Conservation (phyloP, 2,888 invertebrate genomes). For the Sepioteuthis lessoniana region DNA sequence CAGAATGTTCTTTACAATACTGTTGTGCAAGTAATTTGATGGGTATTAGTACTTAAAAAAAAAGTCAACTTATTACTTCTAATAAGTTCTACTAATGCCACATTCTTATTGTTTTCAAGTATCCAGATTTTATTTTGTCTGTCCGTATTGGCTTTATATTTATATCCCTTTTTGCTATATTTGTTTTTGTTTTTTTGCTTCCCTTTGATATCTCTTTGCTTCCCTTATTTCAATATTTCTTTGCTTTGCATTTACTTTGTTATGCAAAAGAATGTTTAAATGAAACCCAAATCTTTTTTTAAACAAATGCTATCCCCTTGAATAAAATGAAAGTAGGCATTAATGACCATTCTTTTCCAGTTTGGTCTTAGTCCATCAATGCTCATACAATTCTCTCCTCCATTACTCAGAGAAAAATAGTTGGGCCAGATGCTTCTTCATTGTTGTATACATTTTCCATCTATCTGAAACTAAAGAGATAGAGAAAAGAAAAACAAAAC, state of each 20-base stretch:
- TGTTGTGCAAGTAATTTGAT: not conserved
- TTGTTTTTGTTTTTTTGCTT: not conserved
- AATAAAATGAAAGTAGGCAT: not conserved
- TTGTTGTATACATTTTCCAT: not conserved
- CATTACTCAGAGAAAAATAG: not conserved
- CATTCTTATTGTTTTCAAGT: not conserved
- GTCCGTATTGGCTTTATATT: not conserved
- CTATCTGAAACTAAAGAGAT: not conserved
- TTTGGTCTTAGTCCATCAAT: not conserved
- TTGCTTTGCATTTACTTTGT: not conserved
- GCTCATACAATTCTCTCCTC: not conserved
- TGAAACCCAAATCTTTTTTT: too few relatives aligned
- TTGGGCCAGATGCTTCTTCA: not conserved
- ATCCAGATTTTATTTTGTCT: not conserved
- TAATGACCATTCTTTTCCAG: not conserved
- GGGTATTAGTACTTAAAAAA: not conserved
- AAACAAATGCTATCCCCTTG: too few relatives aligned
- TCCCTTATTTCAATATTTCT: not conserved
- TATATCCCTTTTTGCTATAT: not conserved
- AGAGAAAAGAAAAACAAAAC: too few relatives aligned
- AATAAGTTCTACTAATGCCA: not conserved
- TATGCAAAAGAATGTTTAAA: too few relatives aligned
- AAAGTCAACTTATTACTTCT: not conserved
- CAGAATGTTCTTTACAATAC: not conserved
- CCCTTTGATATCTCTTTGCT: not conserved